Evolutionary conservation across 2,113 vertebrate genomes (phyloP).

Genomic region (Oncorhynchus tshawytscha): DNA sequence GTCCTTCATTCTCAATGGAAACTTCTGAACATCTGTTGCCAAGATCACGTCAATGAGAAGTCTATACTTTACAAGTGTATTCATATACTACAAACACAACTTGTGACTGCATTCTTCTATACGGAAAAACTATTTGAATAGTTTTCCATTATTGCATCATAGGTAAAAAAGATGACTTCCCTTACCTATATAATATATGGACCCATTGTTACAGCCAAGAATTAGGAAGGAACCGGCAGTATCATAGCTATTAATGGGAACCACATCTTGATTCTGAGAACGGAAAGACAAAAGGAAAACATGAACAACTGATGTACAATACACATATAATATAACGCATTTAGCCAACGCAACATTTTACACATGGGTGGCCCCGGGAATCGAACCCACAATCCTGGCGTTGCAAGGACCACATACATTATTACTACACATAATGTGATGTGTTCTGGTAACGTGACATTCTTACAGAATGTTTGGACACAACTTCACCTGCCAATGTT

Average conservation of each 20-base stretch:
- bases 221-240: conserved; percentile 90
- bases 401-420: not conserved
- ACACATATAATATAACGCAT: not conserved
- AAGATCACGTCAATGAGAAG: not conserved
- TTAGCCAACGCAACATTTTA: no score
- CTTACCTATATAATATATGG: conserved; percentile 90
- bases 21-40: conserved; percentile 86
- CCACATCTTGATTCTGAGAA: conserved; percentile 86
- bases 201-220: conserved; percentile 89
- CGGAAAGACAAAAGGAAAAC: not conserved
- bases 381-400: no score
- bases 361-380: no score
- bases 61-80: not conserved
- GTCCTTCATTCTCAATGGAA: conserved; percentile 90
- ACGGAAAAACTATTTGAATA: no score
- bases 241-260: conserved; percentile 91
- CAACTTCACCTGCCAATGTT: conserved; percentile 90
- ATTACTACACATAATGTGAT: no score
- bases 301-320: not conserved
- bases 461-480: no score
- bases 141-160: no score
- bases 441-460: no score
- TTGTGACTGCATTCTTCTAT: no score
- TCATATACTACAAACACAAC: not conserved
- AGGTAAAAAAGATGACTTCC: not conserved